These are phyloP conservation scores for Ceryle rudis DNA, from an alignment of 2,797 vertebrate genomes.

Conservation along the genomic window DNA sequence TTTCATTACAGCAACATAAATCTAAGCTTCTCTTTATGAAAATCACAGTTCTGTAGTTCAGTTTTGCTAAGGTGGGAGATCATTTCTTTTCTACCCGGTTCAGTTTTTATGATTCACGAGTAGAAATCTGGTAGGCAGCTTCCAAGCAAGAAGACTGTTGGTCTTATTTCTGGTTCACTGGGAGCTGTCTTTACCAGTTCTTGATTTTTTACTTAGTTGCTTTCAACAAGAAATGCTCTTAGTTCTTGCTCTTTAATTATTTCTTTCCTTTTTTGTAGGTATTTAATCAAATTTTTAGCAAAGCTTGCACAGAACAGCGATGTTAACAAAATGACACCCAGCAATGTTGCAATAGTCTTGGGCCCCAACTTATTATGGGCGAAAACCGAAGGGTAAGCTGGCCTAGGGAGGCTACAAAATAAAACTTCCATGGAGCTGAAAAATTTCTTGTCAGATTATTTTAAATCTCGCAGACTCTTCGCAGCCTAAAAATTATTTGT, in stretches of 20 bases:
- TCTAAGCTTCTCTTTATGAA: neutral
- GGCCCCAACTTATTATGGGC: conserved; percentile 97
- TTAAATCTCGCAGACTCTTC: neutral
- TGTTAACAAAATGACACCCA: conserved; percentile 96
- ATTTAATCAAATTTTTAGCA: conserved; percentile 96
- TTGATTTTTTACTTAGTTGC: neutral
- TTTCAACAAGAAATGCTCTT: neutral
- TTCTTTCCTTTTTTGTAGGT: conserved; percentile 80
- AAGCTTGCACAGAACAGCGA: conserved; percentile 95
- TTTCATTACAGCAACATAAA: neutral
- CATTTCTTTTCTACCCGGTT: neutral
- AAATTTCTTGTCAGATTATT: neutral
- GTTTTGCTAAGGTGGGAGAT: neutral
- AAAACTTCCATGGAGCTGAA: neutral
- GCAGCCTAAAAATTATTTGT: neutral
- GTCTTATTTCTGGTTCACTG: neutral
- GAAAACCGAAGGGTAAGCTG: conserved; percentile 92
- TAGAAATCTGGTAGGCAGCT: neutral
- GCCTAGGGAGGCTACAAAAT: neutral
- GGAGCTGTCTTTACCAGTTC: neutral
- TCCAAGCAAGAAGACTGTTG: neutral
- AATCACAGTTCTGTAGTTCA: neutral
- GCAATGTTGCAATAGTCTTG: conserved; percentile 94
- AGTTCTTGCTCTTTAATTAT: neutral
- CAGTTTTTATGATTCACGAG: neutral